These are phyloP conservation scores for Corbicula japonica DNA, from an alignment of 2,888 invertebrate genomes.

Conservation along the genomic window DNA sequence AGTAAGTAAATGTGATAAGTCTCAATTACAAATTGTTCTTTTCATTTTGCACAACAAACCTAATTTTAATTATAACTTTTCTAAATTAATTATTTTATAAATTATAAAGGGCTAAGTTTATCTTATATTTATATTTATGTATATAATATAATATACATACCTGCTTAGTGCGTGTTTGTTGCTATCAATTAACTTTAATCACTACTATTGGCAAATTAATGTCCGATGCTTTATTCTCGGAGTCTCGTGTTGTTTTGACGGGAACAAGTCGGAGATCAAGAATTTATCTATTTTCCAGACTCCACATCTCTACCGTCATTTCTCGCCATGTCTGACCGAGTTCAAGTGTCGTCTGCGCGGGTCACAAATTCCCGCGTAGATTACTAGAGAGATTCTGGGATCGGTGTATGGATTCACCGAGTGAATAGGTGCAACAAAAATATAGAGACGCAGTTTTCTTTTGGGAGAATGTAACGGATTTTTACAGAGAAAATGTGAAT, in stretches of 20 bases:
- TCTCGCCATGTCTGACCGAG: slow-evolving; percentile 21
- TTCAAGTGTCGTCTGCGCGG: slow-evolving; percentile 28
- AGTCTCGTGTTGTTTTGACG: slow-evolving; percentile 12
- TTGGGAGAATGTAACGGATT: too few relatives aligned
- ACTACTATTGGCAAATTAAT: slow-evolving; percentile 5
- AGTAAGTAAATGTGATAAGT: too few relatives aligned
- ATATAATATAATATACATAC: too few relatives aligned
- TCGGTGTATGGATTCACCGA: not conserved
- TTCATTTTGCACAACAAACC: too few relatives aligned
- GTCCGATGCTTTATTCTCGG: slow-evolving; percentile 13
- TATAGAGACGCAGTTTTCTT: not conserved
- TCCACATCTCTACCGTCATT: slow-evolving; percentile 16
- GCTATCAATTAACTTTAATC: too few relatives aligned
- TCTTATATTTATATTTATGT: too few relatives aligned
- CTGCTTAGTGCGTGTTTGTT: not conserved
- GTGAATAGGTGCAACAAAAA: slow-evolving; percentile 17
- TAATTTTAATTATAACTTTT: too few relatives aligned
- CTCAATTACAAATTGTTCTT: too few relatives aligned
- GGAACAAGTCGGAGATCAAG: not conserved
- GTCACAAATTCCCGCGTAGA: slow-evolving; percentile 24
- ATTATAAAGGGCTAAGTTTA: too few relatives aligned
- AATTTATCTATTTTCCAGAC: slow-evolving; percentile 16
- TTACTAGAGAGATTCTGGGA: slow-evolving; percentile 9
- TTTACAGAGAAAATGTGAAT: too few relatives aligned
- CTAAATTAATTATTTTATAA: too few relatives aligned